These are phyloP conservation scores for Helicoverpa armigera DNA, from an alignment of 1,140 invertebrate species.

Conservation along the genomic window DNA sequence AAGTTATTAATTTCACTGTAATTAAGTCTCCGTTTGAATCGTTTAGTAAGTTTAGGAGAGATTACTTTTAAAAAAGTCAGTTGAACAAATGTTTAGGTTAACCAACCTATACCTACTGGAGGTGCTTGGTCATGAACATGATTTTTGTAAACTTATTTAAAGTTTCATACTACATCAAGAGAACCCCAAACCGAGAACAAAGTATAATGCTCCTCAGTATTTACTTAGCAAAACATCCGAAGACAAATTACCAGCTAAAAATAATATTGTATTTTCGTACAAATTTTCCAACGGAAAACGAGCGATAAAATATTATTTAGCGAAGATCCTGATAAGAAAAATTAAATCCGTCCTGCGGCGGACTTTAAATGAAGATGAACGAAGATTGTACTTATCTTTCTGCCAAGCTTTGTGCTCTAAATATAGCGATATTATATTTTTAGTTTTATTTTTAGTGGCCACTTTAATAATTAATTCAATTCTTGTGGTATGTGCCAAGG, in stretches of 20 bases:
- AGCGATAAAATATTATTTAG: slow-evolving; percentile 41
- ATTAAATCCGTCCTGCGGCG: slow-evolving; percentile 36
- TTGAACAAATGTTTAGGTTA: no score
- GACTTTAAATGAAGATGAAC: slow-evolving; percentile 37
- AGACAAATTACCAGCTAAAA: slow-evolving; percentile 2
- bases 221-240: not conserved
- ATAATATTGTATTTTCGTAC: slow-evolving; percentile 30
- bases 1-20: no score
- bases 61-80: no score
- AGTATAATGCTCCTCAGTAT: not conserved
- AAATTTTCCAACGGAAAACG: slow-evolving; percentile 35
- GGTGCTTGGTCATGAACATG: no score
- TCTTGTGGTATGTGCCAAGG: no score
- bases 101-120: no score
- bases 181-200: not conserved
- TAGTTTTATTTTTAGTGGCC: not conserved
- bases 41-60: no score
- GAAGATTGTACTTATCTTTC: slow-evolving; percentile 30
- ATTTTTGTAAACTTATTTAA: not conserved
- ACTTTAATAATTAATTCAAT: not conserved
- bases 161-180: not conserved
- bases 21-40: no score
- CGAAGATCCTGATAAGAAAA: slow-evolving; percentile 37
- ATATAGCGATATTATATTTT: slow-evolving; percentile 27
- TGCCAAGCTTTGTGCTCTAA: slow-evolving; percentile 22